These are phyloP conservation scores for Pempheris klunzingeri DNA, from an alignment of 2,797 vertebrate genomes.

Conservation along the genomic window DNA sequence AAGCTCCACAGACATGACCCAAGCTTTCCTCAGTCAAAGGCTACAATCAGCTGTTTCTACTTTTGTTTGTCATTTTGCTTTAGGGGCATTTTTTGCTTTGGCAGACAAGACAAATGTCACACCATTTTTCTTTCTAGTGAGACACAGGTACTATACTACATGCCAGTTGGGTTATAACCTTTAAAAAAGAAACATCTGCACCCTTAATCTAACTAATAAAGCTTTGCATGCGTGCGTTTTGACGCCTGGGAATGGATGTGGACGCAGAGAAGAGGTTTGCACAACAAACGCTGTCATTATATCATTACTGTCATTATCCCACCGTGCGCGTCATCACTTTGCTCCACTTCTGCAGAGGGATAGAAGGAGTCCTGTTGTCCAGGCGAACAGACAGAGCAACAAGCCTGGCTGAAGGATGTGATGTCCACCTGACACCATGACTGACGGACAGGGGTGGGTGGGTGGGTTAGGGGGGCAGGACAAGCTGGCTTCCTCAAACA, in stretches of 20 bases:
- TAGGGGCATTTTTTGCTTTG: neutral
- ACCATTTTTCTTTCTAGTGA: neutral
- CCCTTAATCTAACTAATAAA: neutral
- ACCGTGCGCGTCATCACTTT: slow-evolving; percentile 51
- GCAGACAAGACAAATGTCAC: neutral
- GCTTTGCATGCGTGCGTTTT: neutral
- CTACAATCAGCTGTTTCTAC: neutral
- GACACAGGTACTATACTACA: slow-evolving; percentile 15
- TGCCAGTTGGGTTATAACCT: neutral
- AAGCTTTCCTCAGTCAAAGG: neutral
- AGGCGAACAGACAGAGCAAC: slow-evolving; percentile 21
- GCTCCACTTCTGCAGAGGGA: slow-evolving; percentile 48
- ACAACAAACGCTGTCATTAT: too few species aligned
- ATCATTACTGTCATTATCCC: slow-evolving; percentile 39
- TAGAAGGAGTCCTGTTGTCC: slow-evolving; percentile 44
- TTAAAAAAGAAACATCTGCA: neutral
- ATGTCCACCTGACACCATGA: slow-evolving; percentile 32
- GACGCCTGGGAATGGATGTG: neutral
- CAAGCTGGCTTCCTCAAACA: neutral
- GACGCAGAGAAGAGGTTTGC: neutral
- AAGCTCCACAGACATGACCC: neutral
- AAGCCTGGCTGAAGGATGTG: slow-evolving; percentile 9
- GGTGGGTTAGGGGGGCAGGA: too few species aligned
- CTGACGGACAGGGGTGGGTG: slow-evolving; percentile 27
- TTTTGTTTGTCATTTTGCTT: neutral